A percentile compares a stretch with the other conserved stretches of the same genome.
phyloP scores from a whole-genome alignment of 2,888 invertebrate species.

The Cyaniris semiargus region DNA sequence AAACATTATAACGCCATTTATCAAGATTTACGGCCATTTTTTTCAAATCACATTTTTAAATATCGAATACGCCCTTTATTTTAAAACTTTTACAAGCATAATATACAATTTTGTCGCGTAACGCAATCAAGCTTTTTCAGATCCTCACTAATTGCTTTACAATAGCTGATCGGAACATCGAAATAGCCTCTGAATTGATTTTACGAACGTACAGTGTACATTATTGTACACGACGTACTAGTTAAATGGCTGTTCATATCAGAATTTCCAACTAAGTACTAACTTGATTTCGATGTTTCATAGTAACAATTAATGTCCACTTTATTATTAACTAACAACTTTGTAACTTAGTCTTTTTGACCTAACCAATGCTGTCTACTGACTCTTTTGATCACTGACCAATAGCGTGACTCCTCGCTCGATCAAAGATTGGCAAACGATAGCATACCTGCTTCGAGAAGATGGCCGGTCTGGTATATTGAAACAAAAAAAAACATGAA shows the following conservation, averaged over 20 bases:
- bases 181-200: slow-evolving; percentile 17
- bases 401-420: too few relatives aligned
- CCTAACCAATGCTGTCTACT: too few relatives aligned
- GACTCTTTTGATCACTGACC: too few relatives aligned
- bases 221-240: background rate
- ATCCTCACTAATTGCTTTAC: slow-evolving; percentile 30
- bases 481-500: too few relatives aligned
- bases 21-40: background rate
- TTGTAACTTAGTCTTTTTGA: too few relatives aligned
- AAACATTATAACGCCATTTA: background rate
- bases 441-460: too few relatives aligned
- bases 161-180: slow-evolving; percentile 13
- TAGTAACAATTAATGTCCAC: background rate
- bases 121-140: slow-evolving; percentile 29
- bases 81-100: slow-evolving; percentile 17
- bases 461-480: too few relatives aligned
- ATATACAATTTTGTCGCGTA: slow-evolving; percentile 18
- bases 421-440: too few relatives aligned
- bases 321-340: background rate
- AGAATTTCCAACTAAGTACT: background rate
- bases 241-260: background rate
- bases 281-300: background rate
- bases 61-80: background rate
- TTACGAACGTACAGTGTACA: background rate
- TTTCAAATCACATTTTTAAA: background rate